Conservation (phyloP, 1,140 invertebrate genomes). For the Glossosoma conforme region DNA sequence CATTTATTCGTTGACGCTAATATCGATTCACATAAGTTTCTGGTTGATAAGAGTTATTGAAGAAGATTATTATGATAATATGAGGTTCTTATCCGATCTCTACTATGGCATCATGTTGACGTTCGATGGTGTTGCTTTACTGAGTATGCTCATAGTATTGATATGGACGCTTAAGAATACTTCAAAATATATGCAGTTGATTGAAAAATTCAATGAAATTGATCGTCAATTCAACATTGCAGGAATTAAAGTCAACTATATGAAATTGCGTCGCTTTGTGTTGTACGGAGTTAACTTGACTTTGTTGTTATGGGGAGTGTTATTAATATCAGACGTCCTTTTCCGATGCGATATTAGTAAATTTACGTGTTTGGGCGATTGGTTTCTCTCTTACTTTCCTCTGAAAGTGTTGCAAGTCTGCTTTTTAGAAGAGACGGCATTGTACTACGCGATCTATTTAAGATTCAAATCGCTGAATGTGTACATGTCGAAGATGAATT, state of each 20-base stretch:
- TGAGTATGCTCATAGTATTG: conserved; percentile 5
- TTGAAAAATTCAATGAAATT: neutral
- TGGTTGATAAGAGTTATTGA: no score
- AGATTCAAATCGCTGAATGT: conserved; percentile 15
- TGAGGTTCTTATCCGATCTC: no score
- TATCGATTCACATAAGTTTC: no score
- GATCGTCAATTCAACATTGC: conserved; percentile 15
- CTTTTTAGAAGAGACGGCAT: conserved; percentile 12
- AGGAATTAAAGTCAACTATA: conserved; percentile 10
- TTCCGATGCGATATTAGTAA: conserved; percentile 8
- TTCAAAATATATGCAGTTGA: neutral
- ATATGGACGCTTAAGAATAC: conserved; percentile 16
- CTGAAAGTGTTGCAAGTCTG: conserved; percentile 9
- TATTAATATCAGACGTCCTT: conserved; percentile 12
- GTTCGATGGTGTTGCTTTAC: conserved; percentile 6
- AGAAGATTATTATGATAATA: no score
- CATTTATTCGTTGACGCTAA: no score
- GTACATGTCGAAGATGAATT: neutral
- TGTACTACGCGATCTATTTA: conserved; percentile 4
- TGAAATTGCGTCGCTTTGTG: neutral
- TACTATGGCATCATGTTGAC: no score
- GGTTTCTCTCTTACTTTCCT: conserved; percentile 8
- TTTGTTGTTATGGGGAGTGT: conserved; percentile 8
- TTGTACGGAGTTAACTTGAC: neutral
- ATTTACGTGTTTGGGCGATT: conserved; percentile 10